Evolutionary conservation across 2,888 invertebrate genomes (phyloP).

Genomic region (Eurytoma californica): DNA sequence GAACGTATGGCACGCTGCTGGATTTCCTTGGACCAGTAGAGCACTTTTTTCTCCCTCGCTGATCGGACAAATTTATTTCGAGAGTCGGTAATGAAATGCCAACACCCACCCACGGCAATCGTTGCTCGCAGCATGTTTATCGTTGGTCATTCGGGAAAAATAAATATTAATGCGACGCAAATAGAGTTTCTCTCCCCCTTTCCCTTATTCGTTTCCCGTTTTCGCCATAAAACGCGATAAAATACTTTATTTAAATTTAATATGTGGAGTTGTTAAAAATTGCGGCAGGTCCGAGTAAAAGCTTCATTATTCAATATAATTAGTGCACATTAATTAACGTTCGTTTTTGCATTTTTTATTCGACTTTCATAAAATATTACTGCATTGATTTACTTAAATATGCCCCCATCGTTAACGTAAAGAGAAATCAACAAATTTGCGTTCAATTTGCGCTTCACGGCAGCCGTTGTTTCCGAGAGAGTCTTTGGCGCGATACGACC

Average conservation of each 20-base stretch:
- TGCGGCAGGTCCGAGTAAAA: no score
- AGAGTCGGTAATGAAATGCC: constrained; percentile 22
- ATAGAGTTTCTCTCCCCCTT: no score
- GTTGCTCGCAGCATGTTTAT: not conserved
- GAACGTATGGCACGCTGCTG: not conserved
- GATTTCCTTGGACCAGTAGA: constrained; percentile 10
- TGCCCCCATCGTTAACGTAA: not conserved
- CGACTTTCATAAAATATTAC: not conserved
- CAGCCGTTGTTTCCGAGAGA: not conserved
- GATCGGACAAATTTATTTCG: constrained; percentile 36
- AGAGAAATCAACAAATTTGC: not conserved
- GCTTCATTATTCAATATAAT: not conserved
- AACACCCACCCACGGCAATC: not conserved
- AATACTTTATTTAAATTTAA: no score
- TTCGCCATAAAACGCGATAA: no score
- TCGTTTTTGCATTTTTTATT: not conserved
- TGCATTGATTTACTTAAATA: not conserved
- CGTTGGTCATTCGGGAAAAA: not conserved
- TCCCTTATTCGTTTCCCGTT: no score
- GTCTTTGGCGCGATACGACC: not conserved
- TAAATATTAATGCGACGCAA: not conserved
- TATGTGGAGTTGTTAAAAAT: no score
- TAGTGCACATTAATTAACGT: not conserved
- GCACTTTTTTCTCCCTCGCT: constrained; percentile 10
- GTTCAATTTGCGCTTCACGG: not conserved